These are phyloP conservation scores for Indri indri DNA, from an alignment of 2,113 vertebrate genomes.

Conservation along the genomic window DNA sequence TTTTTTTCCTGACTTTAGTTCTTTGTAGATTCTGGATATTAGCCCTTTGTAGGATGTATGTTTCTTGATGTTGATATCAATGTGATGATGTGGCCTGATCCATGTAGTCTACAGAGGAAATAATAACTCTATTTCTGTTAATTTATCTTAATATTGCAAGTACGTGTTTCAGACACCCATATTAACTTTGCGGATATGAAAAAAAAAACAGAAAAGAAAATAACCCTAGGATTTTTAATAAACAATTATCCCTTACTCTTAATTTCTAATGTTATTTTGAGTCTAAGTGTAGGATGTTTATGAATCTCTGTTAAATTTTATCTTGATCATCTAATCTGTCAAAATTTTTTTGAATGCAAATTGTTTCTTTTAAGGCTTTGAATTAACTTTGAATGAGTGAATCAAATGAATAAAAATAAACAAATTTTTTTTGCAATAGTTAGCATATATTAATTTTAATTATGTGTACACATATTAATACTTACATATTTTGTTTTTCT, in stretches of 20 bases:
- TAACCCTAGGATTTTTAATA: not conserved
- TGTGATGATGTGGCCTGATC: no score
- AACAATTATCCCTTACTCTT: not conserved
- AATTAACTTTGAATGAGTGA: not conserved
- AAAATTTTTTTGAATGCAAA: not conserved
- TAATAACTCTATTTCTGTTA: not conserved
- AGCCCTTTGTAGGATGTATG: no score
- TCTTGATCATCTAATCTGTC: not conserved
- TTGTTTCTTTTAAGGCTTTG: not conserved
- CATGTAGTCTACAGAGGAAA: not conserved
- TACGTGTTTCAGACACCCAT: not conserved
- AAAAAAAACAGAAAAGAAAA: not conserved
- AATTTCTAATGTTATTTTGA: slow-evolving; percentile 22
- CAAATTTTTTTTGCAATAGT: not conserved
- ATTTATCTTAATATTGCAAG: not conserved
- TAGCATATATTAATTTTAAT: not conserved
- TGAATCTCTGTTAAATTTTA: not conserved
- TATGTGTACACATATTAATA: not conserved
- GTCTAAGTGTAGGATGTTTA: not conserved
- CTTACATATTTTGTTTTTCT: not conserved
- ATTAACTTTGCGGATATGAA: not conserved
- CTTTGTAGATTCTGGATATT: no score
- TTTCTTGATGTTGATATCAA: no score
- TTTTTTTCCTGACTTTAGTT: no score
- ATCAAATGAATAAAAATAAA: not conserved